Percentiles rank a stretch among this genome's conserved stretches.
Evolutionary conservation across 2,888 invertebrate genomes (phyloP).

Genomic region (Dryobotodes eremita): DNA sequence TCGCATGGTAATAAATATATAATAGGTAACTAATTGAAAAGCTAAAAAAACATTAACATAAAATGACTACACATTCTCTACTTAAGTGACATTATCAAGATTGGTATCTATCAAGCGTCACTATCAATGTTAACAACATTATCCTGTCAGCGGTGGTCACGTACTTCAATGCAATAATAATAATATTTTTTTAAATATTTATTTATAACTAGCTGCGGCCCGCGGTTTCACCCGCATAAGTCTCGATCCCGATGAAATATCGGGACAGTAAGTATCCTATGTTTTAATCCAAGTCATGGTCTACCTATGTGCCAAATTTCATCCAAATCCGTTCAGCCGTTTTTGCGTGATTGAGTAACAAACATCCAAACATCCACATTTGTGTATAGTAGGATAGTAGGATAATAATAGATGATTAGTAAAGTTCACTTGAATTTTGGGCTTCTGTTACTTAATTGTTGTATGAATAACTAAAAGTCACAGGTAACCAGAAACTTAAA

Average conservation of each 20-base stretch:
- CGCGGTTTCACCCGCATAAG: no score
- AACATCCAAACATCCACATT: no score
- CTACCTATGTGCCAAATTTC: no score
- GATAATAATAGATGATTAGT: neutral
- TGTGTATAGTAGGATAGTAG: no score
- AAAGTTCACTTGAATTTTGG: neutral
- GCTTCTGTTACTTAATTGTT: neutral
- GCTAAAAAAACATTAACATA: neutral
- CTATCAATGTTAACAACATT: neutral
- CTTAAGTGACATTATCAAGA: neutral
- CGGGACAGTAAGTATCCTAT: no score
- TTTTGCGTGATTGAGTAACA: no score
- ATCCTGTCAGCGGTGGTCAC: neutral
- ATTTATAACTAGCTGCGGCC: no score
- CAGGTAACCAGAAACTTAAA: neutral
- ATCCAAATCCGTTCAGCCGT: no score
- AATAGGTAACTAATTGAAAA: neutral
- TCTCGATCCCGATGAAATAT: no score
- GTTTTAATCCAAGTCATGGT: no score
- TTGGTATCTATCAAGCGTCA: slow-evolving; percentile 26
- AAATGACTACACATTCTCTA: neutral
- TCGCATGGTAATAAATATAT: neutral
- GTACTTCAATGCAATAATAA: no score
- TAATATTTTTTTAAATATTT: no score
- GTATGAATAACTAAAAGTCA: neutral